Conservation (phyloP, 2,113 vertebrate species). For the Catharus bicknelli region DNA sequence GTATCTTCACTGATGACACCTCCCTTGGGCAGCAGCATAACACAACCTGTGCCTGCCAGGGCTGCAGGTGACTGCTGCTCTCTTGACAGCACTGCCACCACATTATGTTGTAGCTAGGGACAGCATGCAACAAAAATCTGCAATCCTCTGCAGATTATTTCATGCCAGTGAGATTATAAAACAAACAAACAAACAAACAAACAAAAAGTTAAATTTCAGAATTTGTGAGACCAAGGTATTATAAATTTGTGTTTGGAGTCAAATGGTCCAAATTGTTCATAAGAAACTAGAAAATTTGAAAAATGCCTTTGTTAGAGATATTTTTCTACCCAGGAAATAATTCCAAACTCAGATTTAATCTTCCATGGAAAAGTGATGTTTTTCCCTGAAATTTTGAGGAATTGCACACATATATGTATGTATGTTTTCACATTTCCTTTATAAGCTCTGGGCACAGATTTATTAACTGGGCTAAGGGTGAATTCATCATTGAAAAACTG, state of each 20-base stretch:
- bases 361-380: background rate
- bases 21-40: background rate
- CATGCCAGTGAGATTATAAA: background rate
- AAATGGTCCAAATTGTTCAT: background rate
- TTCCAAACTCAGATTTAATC: background rate
- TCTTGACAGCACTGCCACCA: background rate
- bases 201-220: background rate
- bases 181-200: background rate
- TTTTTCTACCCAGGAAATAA: background rate
- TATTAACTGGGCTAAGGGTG: background rate
- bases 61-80: background rate
- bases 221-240: background rate
- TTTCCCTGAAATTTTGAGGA: background rate
- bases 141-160: rapidly evolving
- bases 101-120: background rate
- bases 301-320: background rate
- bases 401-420: background rate
- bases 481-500: background rate
- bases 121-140: background rate
- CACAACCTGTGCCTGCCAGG: background rate
- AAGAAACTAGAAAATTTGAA: background rate
- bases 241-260: background rate
- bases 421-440: background rate
- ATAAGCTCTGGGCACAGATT: background rate
- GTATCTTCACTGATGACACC: background rate